Conservation (phyloP, 2,888 invertebrate species). For the Himalopsyche tibetana region DNA sequence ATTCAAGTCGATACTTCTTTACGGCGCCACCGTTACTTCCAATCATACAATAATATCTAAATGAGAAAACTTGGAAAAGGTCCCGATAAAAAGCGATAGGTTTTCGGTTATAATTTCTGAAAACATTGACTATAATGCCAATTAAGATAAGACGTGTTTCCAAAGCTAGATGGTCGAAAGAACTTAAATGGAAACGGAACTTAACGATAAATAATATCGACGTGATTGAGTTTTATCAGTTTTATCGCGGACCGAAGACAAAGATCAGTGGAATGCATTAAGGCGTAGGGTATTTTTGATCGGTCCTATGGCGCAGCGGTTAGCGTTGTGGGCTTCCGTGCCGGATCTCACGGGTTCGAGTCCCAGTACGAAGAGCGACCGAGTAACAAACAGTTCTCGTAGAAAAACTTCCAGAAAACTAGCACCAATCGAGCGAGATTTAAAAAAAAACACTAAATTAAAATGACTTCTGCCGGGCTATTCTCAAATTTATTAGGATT, state of each 20-base stretch:
- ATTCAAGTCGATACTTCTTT: no score
- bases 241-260: neutral
- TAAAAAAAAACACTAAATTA: no score
- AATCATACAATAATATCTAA: constrained; percentile 23
- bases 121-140: constrained; percentile 3
- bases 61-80: constrained; percentile 36
- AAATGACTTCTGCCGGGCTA: no score
- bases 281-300: neutral
- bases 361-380: no score
- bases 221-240: neutral
- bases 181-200: constrained; percentile 23
- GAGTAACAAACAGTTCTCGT: no score
- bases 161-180: neutral
- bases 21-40: neutral
- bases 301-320: no score
- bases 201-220: constrained; percentile 12
- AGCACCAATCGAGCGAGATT: no score
- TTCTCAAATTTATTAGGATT: no score
- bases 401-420: no score
- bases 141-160: constrained; percentile 16
- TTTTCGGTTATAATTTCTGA: constrained; percentile 28
- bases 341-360: no score
- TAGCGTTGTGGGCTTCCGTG: no score
- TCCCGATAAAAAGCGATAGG: constrained; percentile 3
- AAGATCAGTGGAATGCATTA: neutral